Evolutionary conservation across 2,113 vertebrate genomes (phyloP), one percentile per base, ranked within the genome.

Genomic region (Fregetta grallaria): DNA sequence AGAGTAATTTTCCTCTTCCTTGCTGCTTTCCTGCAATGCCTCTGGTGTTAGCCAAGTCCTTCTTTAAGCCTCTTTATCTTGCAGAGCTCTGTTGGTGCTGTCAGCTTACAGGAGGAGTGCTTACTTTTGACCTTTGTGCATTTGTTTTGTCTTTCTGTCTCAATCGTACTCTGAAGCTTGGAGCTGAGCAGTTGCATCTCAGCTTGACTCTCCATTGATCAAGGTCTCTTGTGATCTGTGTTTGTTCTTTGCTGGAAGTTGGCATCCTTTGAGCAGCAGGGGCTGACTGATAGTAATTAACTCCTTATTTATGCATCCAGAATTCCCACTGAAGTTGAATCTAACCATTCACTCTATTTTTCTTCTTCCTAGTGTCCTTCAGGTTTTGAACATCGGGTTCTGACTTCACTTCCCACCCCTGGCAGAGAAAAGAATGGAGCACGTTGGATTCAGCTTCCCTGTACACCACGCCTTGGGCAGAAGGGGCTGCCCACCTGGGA

Each of bases 311-410:
- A 0, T 95, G 75, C 17, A 56, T 55, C 55, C 80, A 65, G 38
- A 45, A 58, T 85, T 90, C 61, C 21, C 38, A 47, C 32, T 61
- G 62, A 77, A 88, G 40, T 20, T 3, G 82, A 77, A 71, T 91
- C 73, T 97, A 97, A 97, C 90, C 36, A 5, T 76, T 80, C 75
- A 36, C 87, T 94, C 36, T 96, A 12, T 85, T 94, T 83, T 88
- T 95, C 67, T 89, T 90, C 63, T 84, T 89, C 81, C 62, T 85
- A 97, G 97, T 97, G 96, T 97, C 95, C 97, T 97, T 98, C 95
- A 93, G 96, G 91, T 95, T 96, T 96, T 91, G 97, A 97, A 96
- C 88, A 91, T 95, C 25, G 87, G 95, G 93, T 97, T 95, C 93
- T 97, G 95, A 96, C 97, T 97, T 97, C 95, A 94, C 92, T 96